phyloP scores from a whole-genome alignment of 2,113 vertebrate genomes.

The Glaucidium brasilianum region DNA sequence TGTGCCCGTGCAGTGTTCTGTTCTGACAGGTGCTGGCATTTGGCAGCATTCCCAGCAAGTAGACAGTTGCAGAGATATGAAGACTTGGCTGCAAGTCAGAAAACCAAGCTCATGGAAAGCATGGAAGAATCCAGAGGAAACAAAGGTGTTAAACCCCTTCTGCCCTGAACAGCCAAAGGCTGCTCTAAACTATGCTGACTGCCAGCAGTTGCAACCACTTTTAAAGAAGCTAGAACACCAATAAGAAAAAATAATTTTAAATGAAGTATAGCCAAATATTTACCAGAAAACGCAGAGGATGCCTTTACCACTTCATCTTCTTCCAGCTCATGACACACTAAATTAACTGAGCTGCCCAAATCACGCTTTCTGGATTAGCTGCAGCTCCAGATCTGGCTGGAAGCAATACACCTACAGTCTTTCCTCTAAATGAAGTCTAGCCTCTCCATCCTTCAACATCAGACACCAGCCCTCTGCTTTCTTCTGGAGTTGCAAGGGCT shows the following conservation, averaged over 20 bases:
- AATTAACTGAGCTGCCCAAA: not conserved
- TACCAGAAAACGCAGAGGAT: not conserved
- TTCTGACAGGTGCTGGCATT: not conserved
- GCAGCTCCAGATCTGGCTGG: not conserved
- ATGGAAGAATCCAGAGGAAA: not conserved
- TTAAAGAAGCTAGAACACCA: not conserved
- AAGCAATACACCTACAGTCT: not conserved
- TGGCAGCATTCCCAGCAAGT: not conserved
- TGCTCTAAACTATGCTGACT: not conserved
- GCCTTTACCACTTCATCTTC: not conserved
- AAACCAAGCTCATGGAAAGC: not conserved
- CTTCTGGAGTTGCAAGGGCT: not conserved
- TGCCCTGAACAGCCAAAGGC: not conserved
- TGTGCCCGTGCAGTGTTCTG: not conserved
- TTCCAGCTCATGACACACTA: not conserved
- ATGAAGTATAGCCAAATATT: not conserved
- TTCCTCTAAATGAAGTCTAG: not conserved
- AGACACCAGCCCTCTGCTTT: not conserved
- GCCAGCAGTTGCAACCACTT: not conserved
- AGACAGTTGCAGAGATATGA: not conserved
- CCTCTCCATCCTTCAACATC: not conserved
- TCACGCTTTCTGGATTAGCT: not conserved
- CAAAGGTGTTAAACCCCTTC: not conserved
- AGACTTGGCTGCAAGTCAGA: conserved; percentile 8
- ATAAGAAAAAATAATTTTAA: not conserved